A percentile compares a stretch with the other conserved stretches of the same genome.
phyloP scores from a whole-genome alignment of 2,888 invertebrate species.

The Pilophorus perplexus region DNA sequence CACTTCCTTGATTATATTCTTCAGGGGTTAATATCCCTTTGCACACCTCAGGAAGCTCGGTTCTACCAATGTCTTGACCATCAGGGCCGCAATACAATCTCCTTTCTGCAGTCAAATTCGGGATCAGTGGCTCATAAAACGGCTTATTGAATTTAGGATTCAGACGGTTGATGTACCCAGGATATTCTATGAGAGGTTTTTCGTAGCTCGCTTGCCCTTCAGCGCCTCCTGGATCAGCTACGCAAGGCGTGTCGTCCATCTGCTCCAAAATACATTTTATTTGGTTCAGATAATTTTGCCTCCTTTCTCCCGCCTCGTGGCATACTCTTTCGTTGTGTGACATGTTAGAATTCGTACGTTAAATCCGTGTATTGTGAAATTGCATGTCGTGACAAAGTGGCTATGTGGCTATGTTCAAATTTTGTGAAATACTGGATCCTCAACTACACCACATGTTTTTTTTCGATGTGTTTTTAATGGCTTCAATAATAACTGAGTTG shows the following conservation, averaged over 20 bases:
- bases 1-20: neutral
- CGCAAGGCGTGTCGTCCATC: conserved; percentile 44
- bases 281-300: conserved; percentile 44
- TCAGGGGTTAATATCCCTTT: conserved; percentile 11
- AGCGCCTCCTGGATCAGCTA: conserved; percentile 3
- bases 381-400: no score
- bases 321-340: conserved; percentile 43
- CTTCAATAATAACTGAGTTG: no score
- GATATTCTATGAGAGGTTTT: conserved; percentile 41
- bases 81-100: conserved; percentile 30
- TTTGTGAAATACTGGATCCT: no score
- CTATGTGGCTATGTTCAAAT: no score
- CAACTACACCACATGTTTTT: no score
- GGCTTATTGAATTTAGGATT: conserved; percentile 41
- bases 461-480: no score
- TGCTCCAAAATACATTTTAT: conserved; percentile 44
- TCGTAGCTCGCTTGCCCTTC: conserved; percentile 2
- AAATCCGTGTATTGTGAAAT: no score
- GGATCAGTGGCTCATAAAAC: conserved; percentile 20
- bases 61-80: neutral
- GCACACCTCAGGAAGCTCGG: neutral
- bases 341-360: no score
- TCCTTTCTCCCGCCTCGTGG: conserved; percentile 43
- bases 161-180: conserved; percentile 43
- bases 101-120: conserved; percentile 37